Percentiles rank a stretch among this genome's conserved stretches.
These are phyloP conservation scores for Rhincodon typus DNA, from an alignment of 2,797 vertebrate species.

Conservation along the genomic window DNA sequence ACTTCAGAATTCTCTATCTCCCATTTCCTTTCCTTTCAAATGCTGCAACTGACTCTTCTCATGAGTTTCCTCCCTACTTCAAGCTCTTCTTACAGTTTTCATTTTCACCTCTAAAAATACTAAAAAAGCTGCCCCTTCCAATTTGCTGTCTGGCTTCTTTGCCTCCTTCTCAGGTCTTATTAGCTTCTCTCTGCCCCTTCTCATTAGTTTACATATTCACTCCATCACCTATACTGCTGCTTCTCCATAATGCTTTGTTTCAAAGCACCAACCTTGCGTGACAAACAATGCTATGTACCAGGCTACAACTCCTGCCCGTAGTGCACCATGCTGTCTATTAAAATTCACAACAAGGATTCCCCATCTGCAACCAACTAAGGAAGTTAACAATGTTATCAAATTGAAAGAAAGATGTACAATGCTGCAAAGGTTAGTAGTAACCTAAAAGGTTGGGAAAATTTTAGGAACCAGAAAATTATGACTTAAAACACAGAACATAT, in stretches of 20 bases:
- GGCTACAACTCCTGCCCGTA: neutral
- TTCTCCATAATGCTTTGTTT: neutral
- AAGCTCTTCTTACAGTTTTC: neutral
- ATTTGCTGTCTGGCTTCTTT: neutral
- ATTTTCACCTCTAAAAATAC: no score
- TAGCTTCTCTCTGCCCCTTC: neutral
- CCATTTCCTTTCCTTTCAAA: neutral
- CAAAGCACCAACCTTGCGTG: neutral
- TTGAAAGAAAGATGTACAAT: no score
- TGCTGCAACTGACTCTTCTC: neutral
- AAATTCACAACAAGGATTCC: neutral
- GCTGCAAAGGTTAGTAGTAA: no score
- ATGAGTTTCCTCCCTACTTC: neutral
- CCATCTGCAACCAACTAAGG: no score
- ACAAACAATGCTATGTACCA: neutral
- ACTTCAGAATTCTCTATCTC: neutral
- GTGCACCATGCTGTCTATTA: neutral
- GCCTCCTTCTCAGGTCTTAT: neutral
- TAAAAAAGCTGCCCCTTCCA: neutral
- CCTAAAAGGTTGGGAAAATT: no score
- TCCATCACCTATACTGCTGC: neutral
- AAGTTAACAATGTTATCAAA: no score
- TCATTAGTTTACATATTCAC: neutral
- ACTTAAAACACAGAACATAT: no score
- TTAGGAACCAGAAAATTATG: no score